Percentiles rank a stretch among this genome's conserved stretches.
Evolutionary conservation across 35 echinoderm and acorn worm species (phyloP).

Genomic region (Heliocidaris tuberculata): DNA sequence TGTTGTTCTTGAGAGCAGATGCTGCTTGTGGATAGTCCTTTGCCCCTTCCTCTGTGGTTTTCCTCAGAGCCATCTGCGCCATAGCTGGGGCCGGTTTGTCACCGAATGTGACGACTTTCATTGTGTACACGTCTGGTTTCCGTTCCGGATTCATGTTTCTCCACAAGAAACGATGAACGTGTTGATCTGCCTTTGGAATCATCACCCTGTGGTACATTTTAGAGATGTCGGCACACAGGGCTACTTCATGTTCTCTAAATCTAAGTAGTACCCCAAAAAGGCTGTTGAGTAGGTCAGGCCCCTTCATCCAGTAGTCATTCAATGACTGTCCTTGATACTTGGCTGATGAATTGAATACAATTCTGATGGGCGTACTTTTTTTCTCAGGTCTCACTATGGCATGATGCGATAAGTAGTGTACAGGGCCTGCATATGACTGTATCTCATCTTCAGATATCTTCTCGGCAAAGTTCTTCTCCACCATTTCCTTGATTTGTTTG

Average conservation of each 20-base stretch:
- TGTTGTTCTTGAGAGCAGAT: not conserved
- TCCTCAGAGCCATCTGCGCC: not conserved
- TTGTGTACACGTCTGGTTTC: not conserved
- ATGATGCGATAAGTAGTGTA: not conserved
- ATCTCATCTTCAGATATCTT: not conserved
- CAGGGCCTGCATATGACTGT: not conserved
- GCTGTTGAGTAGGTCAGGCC: not conserved
- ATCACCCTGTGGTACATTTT: not conserved
- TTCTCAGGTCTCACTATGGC: not conserved
- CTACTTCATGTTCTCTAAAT: not conserved
- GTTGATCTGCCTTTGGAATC: not conserved
- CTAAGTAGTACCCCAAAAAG: not conserved
- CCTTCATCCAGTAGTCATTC: not conserved
- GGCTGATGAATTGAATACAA: not conserved
- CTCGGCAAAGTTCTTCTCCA: not conserved
- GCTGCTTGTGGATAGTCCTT: not conserved
- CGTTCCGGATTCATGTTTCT: not conserved
- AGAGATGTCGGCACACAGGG: not conserved
- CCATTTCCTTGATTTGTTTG: not conserved
- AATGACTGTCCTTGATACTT: not conserved
- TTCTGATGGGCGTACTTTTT: not conserved
- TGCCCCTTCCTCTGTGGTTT: not conserved
- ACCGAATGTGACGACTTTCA: not conserved
- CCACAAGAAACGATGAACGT: not conserved
- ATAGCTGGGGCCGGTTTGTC: not conserved